phyloP scores from a whole-genome alignment of 2,888 invertebrate species.

The Leptopterna dolabrata region DNA sequence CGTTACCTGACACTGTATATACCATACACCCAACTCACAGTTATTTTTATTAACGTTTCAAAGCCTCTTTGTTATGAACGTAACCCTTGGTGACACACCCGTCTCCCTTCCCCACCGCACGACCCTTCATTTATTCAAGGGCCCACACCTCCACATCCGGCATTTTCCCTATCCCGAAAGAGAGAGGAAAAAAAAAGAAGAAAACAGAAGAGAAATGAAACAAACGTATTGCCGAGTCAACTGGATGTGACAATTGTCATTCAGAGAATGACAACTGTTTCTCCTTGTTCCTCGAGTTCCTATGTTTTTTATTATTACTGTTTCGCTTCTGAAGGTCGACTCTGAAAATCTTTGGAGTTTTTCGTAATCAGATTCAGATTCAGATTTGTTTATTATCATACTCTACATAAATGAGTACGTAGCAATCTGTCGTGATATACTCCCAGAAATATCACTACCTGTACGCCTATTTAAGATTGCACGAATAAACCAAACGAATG shows the following conservation, averaged over 20 bases:
- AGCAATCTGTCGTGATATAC: no score
- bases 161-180: background rate
- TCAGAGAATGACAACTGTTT: background rate
- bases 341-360: no score
- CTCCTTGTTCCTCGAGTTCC: no score
- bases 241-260: slow-evolving; percentile 21
- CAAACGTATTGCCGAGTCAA: slow-evolving; percentile 27
- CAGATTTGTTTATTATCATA: no score
- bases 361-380: no score
- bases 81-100: slow-evolving; percentile 6
- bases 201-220: background rate
- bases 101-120: background rate
- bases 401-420: no score
- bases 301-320: no score
- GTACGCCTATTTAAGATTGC: no score
- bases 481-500: no score
- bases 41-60: background rate
- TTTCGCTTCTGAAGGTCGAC: no score
- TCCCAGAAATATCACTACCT: no score
- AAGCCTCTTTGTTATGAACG: background rate
- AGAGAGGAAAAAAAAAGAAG: background rate
- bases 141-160: background rate
- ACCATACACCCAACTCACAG: background rate
- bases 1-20: no score
- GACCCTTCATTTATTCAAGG: slow-evolving; percentile 23